A percentile compares a stretch with the other conserved stretches of the same genome.
These are phyloP conservation scores for Tinea pellionella DNA, from an alignment of 2,888 invertebrate species.

Conservation along the genomic window DNA sequence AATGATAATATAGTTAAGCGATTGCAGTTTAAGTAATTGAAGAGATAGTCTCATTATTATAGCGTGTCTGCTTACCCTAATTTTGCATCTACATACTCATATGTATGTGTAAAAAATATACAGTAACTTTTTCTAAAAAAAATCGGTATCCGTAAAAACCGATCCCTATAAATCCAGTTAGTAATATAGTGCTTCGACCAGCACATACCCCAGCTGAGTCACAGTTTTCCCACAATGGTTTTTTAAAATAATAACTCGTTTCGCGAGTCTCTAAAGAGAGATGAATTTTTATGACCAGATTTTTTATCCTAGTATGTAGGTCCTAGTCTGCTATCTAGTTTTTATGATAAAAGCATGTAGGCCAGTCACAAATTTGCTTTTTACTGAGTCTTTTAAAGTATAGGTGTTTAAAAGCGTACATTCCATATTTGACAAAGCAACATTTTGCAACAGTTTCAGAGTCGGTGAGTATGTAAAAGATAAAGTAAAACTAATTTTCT, in stretches of 20 bases:
- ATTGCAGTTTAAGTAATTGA: too few relatives aligned
- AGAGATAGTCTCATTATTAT: too few relatives aligned
- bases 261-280: background rate
- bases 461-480: background rate
- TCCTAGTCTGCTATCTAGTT: background rate
- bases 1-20: background rate
- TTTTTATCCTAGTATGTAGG: background rate
- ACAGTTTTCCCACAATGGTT: constrained; percentile 3
- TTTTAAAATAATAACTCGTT: background rate
- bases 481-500: constrained; percentile 12
- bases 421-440: background rate
- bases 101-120: background rate
- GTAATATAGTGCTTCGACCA: constrained; percentile 1
- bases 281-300: background rate
- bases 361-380: background rate
- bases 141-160: background rate
- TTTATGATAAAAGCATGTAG: background rate
- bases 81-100: background rate
- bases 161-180: constrained; percentile 3
- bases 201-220: background rate
- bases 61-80: too few relatives aligned
- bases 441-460: background rate
- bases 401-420: too few relatives aligned
- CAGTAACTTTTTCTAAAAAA: background rate
- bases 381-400: background rate